Base-by-base conservation (phyloP, 2,113 vertebrate species). In the Xyliphius kryptos region DNA sequence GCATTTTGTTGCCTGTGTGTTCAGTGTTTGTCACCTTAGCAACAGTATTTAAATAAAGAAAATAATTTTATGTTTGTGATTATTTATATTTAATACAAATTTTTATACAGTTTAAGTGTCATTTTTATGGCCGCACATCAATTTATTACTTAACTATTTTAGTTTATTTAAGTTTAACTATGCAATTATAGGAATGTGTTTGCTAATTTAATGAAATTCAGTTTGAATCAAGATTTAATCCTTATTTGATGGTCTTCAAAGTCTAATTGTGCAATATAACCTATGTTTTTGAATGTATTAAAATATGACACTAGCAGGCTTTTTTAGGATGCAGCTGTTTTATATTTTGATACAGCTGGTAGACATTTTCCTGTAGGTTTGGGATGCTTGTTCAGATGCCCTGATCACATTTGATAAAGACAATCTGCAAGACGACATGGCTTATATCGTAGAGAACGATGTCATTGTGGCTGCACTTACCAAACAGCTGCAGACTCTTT, bases 331-430 rank as follows among this genome's bases (percentile, higher is more conserved):
- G 43, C n/a, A n/a, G 12, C 12, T n/a, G 13, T 46, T 15, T 41
- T 12, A 41, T 14, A 12, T 10, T 41, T 41, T 41, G 40, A 32
- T 32, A 26, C 83, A 69, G 61, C 43, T 68, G 52, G 83, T 74
- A 17, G 37, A 67, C 66, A 72, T 78, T 66, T 82, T 77, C 46
- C 76, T 85, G 86, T 87, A 98, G 96, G 94, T 98, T 66, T 99
- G 96, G 96, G 96, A 99, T 63, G 92, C 91, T 79, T 99, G 95
- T 83, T 99, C 96, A 37, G 94, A 98, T 79, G 93, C 93, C 70
- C 85, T 98, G 83, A 97, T 99, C 74, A 85, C 89, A 49, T 99
- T 99, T 63, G 93, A 99, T 87, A 95, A 94, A 82, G 90, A 93
- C 66, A 87, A 93, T 73, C 83, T 97, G 75, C 88, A 91, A 69